Evolutionary conservation across 2,888 invertebrate genomes (phyloP).

Genomic region (Atethmia centrago): DNA sequence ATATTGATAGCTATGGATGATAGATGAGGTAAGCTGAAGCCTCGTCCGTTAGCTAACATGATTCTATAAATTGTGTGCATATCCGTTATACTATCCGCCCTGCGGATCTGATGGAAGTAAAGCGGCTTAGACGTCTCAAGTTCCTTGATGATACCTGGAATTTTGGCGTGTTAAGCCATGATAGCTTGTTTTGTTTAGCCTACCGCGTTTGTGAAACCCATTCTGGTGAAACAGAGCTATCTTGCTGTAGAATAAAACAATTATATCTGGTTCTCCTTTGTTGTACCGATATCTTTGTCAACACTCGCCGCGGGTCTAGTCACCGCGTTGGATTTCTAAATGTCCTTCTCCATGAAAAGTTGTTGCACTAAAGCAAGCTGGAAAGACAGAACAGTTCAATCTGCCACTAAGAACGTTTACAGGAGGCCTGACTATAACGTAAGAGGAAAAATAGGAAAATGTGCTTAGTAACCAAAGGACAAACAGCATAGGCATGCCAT

Average conservation of each 20-base stretch:
- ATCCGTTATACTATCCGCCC: conserved; percentile 58
- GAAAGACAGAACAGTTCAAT: background rate
- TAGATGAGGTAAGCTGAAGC: conserved; percentile 61
- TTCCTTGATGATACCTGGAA: conserved; percentile 34
- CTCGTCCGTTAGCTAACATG: conserved; percentile 63
- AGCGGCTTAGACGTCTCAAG: conserved; percentile 42
- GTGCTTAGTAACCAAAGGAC: conserved; percentile 16
- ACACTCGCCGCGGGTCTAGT: too few relatives aligned
- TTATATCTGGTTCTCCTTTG: background rate
- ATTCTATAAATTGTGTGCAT: conserved; percentile 59
- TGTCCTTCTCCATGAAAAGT: background rate
- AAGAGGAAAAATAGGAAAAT: conserved; percentile 24
- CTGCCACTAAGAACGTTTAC: background rate
- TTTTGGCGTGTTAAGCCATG: conserved; percentile 4
- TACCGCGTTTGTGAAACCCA: background rate
- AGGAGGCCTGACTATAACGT: background rate
- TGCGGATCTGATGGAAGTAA: conserved; percentile 50
- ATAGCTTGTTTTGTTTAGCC: conserved; percentile 4
- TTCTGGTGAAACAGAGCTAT: background rate
- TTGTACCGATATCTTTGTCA: too few relatives aligned
- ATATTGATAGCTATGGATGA: conserved; percentile 63
- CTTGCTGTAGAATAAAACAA: background rate
- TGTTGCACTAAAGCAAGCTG: background rate
- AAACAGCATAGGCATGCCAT: conserved; percentile 15
- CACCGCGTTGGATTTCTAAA: background rate